Conservation (phyloP, 1,140 invertebrate genomes). For the Lerema accius region DNA sequence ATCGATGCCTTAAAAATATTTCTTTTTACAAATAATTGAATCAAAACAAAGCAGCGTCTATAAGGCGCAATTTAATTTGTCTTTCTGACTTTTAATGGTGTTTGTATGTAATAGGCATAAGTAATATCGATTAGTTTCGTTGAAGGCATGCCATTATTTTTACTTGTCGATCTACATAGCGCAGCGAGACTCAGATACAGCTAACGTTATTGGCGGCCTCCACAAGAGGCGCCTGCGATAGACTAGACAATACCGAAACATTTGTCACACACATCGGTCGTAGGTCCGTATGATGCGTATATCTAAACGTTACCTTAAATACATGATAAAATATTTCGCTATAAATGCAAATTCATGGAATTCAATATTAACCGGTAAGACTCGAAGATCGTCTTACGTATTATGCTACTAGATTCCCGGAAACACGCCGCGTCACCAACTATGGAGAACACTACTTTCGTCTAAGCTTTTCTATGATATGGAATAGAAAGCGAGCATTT, state of each 20-base stretch:
- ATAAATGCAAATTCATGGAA: conserved; percentile 83
- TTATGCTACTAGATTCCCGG: conserved; percentile 71
- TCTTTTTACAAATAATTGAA: no score
- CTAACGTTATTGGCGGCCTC: conserved; percentile 47
- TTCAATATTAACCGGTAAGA: conserved; percentile 78
- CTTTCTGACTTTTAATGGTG: no score
- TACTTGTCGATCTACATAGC: conserved; percentile 74
- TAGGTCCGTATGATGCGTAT: conserved; percentile 73
- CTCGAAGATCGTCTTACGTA: conserved; percentile 63
- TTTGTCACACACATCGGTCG: conserved; percentile 67
- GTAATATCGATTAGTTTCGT: conserved; percentile 47
- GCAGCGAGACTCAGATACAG: conserved; percentile 57
- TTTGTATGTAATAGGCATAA: no score
- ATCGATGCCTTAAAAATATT: no score
- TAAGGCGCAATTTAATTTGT: no score
- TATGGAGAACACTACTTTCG: conserved; percentile 8
- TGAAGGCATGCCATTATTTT: conserved; percentile 72
- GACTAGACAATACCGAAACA: conserved; percentile 78
- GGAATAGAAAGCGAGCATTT: neutral
- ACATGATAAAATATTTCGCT: conserved; percentile 79
- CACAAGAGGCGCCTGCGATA: conserved; percentile 58
- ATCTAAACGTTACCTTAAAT: conserved; percentile 78
- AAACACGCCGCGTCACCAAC: conserved; percentile 22
- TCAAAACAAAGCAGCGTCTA: no score
- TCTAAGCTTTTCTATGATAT: conserved; percentile 13